phyloP scores from a whole-genome alignment of 2,888 invertebrate species.

The Aphodius sticticus region DNA sequence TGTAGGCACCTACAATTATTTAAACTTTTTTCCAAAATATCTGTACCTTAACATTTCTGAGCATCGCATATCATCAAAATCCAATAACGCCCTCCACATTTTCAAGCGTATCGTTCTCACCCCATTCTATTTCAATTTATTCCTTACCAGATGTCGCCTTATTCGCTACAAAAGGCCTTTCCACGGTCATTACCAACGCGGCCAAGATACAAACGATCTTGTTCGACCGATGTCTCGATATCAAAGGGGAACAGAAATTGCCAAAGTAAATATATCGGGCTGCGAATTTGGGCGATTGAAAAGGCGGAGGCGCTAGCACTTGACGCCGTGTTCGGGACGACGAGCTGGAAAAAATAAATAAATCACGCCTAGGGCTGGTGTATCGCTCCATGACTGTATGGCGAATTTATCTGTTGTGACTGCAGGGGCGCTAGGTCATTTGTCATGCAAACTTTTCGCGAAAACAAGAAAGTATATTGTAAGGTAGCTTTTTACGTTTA shows the following conservation, averaged over 20 bases:
- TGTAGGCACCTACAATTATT: no score
- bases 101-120: background rate
- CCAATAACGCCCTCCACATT: background rate
- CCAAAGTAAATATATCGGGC: background rate
- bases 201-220: background rate
- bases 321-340: background rate
- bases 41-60: no score
- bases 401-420: conserved; percentile 4
- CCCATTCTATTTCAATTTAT: background rate
- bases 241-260: background rate
- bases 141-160: background rate
- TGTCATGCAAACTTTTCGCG: background rate
- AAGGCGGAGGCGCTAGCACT: background rate
- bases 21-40: no score
- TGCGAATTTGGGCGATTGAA: background rate
- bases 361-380: background rate
- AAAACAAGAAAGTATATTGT: background rate
- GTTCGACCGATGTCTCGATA: background rate
- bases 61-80: background rate
- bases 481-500: background rate
- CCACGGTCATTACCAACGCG: conserved; percentile 4
- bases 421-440: background rate
- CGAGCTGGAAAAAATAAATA: background rate
- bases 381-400: background rate
- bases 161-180: background rate